Evolutionary conservation across 1,140 invertebrate genomes (phyloP).

Genomic region (Lethrus apterus): DNA sequence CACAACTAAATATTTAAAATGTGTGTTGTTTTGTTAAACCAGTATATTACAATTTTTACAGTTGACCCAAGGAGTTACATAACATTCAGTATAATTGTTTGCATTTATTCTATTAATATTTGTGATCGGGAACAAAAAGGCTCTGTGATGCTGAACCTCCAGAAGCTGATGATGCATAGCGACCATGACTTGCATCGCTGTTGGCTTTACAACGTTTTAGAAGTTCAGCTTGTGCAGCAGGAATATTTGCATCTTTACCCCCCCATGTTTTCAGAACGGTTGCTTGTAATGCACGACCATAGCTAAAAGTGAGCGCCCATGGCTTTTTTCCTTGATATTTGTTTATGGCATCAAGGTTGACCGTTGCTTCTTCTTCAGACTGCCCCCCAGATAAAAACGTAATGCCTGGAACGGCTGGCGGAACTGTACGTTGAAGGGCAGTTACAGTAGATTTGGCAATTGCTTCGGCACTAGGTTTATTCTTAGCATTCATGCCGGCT

Average conservation of each 20-base stretch:
- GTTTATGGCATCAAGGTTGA: constrained; percentile 93
- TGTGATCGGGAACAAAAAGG: not conserved
- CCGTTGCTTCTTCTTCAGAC: constrained; percentile 88
- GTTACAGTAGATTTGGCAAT: constrained; percentile 78
- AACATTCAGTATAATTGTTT: no score
- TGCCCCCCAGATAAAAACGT: constrained; percentile 93
- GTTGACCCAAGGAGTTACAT: no score
- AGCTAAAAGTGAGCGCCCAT: constrained; percentile 92
- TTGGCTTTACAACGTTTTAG: constrained; percentile 78
- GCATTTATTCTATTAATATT: not conserved
- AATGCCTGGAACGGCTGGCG: constrained; percentile 80
- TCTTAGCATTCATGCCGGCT: constrained; percentile 56
- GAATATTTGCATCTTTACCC: constrained; percentile 78
- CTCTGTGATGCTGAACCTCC: not conserved
- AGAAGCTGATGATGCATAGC: not conserved
- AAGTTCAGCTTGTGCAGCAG: constrained; percentile 74
- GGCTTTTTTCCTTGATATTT: constrained; percentile 69
- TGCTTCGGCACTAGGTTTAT: constrained; percentile 64
- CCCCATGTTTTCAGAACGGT: constrained; percentile 85
- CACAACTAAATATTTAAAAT: no score
- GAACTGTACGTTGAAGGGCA: constrained; percentile 78
- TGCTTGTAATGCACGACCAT: constrained; percentile 79
- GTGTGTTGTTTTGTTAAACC: no score
- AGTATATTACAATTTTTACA: no score
- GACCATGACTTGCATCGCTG: not conserved